Evolutionary conservation across 2,113 vertebrate genomes (phyloP).

Genomic region (Poeciliopsis retropinna): DNA sequence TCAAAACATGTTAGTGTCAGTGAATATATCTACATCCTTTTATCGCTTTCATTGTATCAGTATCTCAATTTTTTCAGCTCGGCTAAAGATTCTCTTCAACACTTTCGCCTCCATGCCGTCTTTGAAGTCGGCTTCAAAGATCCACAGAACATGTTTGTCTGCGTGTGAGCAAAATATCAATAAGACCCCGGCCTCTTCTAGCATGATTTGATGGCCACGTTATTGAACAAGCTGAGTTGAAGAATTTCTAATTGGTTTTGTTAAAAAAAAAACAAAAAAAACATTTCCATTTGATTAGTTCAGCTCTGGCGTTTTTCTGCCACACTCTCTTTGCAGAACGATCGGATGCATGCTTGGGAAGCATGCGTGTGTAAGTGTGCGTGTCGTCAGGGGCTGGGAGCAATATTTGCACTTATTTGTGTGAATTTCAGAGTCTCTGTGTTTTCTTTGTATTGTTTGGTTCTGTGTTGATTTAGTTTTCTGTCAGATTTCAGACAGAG

Average conservation of each 20-base stretch:
- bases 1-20: background rate
- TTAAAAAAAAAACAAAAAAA: conserved; percentile 11
- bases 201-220: conserved; percentile 64
- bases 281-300: conserved; percentile 72
- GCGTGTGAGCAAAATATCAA: conserved; percentile 77
- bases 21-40: background rate
- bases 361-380: conserved; percentile 1
- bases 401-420: background rate
- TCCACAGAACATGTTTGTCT: conserved; percentile 53
- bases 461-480: background rate
- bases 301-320: conserved; percentile 53
- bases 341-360: conserved; percentile 21
- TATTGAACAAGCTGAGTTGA: conserved; percentile 65
- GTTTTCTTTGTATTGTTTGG: background rate
- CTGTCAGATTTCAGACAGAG: background rate
- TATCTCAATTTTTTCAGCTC: conserved; percentile 5
- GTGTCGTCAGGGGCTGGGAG: background rate
- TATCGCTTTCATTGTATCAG: background rate
- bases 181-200: conserved; percentile 46
- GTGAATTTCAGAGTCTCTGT: background rate
- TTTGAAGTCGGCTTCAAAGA: conserved; percentile 79
- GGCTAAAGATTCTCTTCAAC: conserved; percentile 17
- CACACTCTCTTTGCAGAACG: conserved; percentile 52
- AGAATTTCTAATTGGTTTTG: conserved; percentile 72
- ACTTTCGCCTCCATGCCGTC: conserved; percentile 38